A percentile compares a stretch with the other conserved stretches of the same genome.
phyloP scores from a whole-genome alignment of 2,888 invertebrate species.

The Mermis nigrescens region DNA sequence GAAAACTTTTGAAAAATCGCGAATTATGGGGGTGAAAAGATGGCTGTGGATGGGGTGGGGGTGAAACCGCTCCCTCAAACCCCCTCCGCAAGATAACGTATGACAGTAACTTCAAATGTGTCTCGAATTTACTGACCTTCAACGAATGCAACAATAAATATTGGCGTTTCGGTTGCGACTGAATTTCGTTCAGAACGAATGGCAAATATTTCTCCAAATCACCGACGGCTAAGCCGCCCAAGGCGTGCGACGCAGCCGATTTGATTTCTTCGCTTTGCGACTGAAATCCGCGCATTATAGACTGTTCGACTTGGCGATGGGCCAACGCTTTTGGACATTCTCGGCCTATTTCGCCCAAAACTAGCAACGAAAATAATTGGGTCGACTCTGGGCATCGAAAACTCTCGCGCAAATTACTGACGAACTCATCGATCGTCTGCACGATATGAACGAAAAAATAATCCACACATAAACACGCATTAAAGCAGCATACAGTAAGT shows the following conservation, averaged over 20 bases:
- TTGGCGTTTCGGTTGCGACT: conserved; percentile 76
- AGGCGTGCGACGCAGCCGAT: conserved; percentile 84
- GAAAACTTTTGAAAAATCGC: no score
- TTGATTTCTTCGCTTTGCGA: conserved; percentile 87
- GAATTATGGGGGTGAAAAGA: no score
- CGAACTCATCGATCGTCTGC: background rate
- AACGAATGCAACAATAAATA: conserved; percentile 86
- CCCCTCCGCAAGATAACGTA: no score
- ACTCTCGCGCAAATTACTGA: background rate
- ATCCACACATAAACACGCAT: background rate
- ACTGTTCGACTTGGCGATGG: conserved; percentile 25
- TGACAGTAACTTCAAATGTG: no score
- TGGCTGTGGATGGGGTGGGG: no score
- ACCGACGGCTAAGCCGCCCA: conserved; percentile 81
- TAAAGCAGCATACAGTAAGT: no score
- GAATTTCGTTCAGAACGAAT: conserved; percentile 77
- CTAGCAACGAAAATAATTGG: conserved; percentile 61
- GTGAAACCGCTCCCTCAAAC: no score
- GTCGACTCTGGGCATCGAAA: conserved; percentile 10
- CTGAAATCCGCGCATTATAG: conserved; percentile 58
- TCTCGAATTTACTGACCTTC: conserved; percentile 44
- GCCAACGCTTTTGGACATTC: conserved; percentile 18
- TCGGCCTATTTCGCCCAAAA: conserved; percentile 86
- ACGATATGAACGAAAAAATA: background rate
- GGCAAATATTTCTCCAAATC: conserved; percentile 80